phyloP scores from a whole-genome alignment of 2,113 vertebrate species.

The Gulo gulo region DNA sequence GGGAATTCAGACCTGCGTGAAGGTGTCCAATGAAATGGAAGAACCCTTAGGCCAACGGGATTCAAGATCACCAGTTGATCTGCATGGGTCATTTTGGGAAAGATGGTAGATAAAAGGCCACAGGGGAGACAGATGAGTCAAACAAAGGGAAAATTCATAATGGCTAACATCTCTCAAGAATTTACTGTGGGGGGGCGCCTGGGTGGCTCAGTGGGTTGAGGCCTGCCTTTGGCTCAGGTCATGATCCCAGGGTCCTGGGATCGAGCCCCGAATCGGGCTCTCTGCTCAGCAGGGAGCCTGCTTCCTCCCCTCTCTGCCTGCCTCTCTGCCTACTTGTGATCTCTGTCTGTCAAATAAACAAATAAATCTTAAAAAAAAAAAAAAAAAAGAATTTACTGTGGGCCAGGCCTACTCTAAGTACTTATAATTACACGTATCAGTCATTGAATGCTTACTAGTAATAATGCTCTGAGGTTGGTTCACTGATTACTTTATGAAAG shows the following conservation, averaged over 20 bases:
- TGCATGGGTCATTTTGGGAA: not conserved
- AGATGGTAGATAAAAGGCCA: not conserved
- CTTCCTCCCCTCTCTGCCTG: no score
- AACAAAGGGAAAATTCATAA: not conserved
- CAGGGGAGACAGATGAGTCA: not conserved
- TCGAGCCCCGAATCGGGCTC: no score
- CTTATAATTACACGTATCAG: not conserved
- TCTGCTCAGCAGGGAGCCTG: no score
- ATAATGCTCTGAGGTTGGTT: not conserved
- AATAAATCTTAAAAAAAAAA: no score
- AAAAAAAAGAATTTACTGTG: not conserved
- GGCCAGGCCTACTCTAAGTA: not conserved
- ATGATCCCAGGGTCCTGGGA: no score
- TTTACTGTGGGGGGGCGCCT: not conserved
- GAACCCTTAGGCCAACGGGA: not conserved
- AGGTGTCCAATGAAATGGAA: not conserved
- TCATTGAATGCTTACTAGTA: not conserved
- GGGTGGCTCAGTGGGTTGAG: no score
- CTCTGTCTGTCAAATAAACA: no score
- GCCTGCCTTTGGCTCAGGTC: no score
- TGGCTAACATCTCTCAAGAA: not conserved
- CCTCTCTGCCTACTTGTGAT: no score
- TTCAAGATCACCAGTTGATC: not conserved
- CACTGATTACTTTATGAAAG: not conserved
- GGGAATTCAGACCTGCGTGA: not conserved